Percentiles rank a stretch among this genome's conserved stretches.
Evolutionary conservation across 2,888 invertebrate species (phyloP).

Genomic region (Tanytarsus gracilentus): DNA sequence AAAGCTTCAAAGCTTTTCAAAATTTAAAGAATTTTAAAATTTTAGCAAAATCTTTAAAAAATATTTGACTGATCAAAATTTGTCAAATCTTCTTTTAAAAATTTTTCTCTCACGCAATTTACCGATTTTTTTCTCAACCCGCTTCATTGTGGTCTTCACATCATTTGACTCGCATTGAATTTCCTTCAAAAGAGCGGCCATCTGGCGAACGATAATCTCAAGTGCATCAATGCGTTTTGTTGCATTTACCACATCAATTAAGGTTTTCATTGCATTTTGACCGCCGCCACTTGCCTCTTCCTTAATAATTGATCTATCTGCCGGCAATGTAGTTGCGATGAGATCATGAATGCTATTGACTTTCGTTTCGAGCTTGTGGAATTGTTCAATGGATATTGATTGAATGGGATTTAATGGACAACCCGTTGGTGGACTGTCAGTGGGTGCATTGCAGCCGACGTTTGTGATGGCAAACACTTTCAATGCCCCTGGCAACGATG

Average conservation of each 20-base stretch:
- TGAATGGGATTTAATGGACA: constrained; percentile 25
- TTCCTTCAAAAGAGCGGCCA: constrained; percentile 38
- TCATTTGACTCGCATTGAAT: neutral
- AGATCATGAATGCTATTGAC: constrained; percentile 29
- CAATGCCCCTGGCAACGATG: neutral
- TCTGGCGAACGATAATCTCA: constrained; percentile 52
- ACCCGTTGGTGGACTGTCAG: neutral
- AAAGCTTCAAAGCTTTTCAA: no score
- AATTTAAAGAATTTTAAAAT: no score
- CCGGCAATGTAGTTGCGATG: constrained; percentile 18
- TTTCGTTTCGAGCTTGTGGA: constrained; percentile 18
- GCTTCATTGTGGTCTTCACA: neutral
- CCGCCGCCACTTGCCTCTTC: constrained; percentile 30
- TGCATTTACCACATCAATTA: constrained; percentile 56
- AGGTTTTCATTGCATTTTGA: constrained; percentile 47
- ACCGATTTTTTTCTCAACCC: no score
- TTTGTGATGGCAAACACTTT: neutral
- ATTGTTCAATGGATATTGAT: constrained; percentile 29
- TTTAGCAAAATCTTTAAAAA: no score
- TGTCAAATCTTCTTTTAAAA: no score
- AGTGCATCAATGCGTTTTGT: constrained; percentile 55
- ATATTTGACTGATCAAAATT: no score
- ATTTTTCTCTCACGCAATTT: neutral
- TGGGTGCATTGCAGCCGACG: neutral
- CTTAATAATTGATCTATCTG: constrained; percentile 21